These are phyloP conservation scores for Caenorhabditis virilis DNA, from an alignment of 2,888 invertebrate species.

Conservation along the genomic window DNA sequence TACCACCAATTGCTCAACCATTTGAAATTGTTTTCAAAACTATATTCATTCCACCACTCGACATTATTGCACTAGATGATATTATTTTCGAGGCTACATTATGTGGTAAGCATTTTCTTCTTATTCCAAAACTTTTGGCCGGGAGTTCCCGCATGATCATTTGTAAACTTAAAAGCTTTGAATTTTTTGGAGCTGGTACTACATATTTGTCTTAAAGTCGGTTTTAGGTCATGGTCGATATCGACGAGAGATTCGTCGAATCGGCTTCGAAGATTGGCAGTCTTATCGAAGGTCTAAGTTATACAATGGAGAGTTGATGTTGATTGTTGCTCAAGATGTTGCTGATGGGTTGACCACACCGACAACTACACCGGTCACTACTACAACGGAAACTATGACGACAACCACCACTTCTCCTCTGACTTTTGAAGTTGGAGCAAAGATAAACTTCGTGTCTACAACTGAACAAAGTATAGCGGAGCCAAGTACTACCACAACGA, in stretches of 20 bases:
- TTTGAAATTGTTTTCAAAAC: constrained; percentile 64
- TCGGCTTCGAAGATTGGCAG: constrained; percentile 49
- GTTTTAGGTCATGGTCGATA: constrained; percentile 25
- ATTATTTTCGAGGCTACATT: constrained; percentile 60
- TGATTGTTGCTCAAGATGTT: constrained; percentile 50
- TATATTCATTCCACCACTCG: constrained; percentile 53
- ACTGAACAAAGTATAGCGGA: constrained; percentile 1
- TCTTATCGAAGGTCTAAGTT: constrained; percentile 34
- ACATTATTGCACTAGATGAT: constrained; percentile 63
- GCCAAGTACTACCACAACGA: neutral
- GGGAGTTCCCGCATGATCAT: neutral
- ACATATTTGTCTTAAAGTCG: neutral
- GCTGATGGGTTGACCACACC: constrained; percentile 23
- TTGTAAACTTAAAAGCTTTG: neutral
- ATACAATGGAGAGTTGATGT: constrained; percentile 49
- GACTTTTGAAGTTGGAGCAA: neutral
- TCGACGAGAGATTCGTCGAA: constrained; percentile 38
- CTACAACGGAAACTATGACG: constrained; percentile 4
- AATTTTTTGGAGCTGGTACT: neutral
- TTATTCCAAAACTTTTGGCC: neutral
- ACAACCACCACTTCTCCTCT: constrained; percentile 10
- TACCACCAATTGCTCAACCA: constrained; percentile 62
- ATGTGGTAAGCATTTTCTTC: constrained; percentile 50
- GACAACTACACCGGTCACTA: constrained; percentile 6
- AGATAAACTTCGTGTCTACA: constrained; percentile 4